Evolutionary conservation across 2,888 invertebrate genomes (phyloP).

Genomic region (Ecdyonurus torrentis): DNA sequence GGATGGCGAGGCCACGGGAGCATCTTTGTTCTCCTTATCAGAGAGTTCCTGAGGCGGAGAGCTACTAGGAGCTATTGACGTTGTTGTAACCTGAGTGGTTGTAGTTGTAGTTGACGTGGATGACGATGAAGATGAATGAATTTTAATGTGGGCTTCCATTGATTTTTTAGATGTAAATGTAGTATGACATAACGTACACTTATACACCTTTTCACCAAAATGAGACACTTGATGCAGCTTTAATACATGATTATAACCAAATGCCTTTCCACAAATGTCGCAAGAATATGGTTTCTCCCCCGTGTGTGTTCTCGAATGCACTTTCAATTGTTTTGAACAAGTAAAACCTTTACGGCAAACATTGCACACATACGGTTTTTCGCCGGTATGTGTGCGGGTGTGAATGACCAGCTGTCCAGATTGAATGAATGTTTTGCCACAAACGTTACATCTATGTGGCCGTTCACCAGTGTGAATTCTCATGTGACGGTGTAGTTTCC

Average conservation of each 20-base stretch:
- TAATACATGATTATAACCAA: slow-evolving; percentile 81
- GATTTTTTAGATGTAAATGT: slow-evolving; percentile 82
- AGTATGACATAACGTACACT: slow-evolving; percentile 80
- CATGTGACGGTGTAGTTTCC: slow-evolving; percentile 79
- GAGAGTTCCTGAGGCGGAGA: slow-evolving; percentile 4
- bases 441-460: slow-evolving; percentile 75
- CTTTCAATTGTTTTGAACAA: slow-evolving; percentile 80
- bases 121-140: slow-evolving; percentile 39
- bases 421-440: slow-evolving; percentile 80
- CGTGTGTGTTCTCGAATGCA: slow-evolving; percentile 79
- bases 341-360: slow-evolving; percentile 82
- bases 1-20: neutral
- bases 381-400: slow-evolving; percentile 68
- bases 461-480: slow-evolving; percentile 81
- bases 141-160: slow-evolving; percentile 77
- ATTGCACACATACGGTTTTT: slow-evolving; percentile 27
- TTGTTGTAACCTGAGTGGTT: slow-evolving; percentile 15
- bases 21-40: neutral
- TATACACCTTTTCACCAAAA: slow-evolving; percentile 81
- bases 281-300: slow-evolving; percentile 84
- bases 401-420: slow-evolving; percentile 83
- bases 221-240: slow-evolving; percentile 81
- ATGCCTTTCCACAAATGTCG: slow-evolving; percentile 78
- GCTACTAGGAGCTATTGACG: slow-evolving; percentile 23
- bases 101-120: slow-evolving; percentile 13